Conservation (phyloP, 2,888 invertebrate species). For the Agonum fuliginosum region DNA sequence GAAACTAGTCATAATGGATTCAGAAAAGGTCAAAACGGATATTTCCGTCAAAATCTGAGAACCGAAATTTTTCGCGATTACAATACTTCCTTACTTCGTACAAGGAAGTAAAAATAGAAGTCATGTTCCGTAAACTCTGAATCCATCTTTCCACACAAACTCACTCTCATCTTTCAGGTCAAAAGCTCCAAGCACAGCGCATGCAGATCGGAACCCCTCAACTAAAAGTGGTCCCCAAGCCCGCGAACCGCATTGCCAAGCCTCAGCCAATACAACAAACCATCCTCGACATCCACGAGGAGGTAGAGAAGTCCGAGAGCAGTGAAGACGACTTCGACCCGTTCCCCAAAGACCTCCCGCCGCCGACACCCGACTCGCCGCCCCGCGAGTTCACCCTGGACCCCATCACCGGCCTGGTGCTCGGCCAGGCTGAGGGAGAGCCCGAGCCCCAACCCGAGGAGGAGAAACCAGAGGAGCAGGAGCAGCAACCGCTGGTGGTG, state of each 20-base stretch:
- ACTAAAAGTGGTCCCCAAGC: constrained; percentile 50
- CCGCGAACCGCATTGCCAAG: background rate
- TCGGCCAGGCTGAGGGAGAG: constrained; percentile 77
- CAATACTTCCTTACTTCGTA: too few relatives aligned
- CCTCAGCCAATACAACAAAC: background rate
- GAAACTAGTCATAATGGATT: too few relatives aligned
- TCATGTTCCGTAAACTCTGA: too few relatives aligned
- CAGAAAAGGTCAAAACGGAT: too few relatives aligned
- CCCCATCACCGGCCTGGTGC: constrained; percentile 78
- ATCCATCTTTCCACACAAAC: too few relatives aligned
- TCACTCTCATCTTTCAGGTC: background rate
- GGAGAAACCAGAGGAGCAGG: constrained; percentile 45
- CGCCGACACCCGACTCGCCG: constrained; percentile 78
- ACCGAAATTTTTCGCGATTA: too few relatives aligned
- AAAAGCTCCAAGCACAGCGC: constrained; percentile 38
- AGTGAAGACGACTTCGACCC: constrained; percentile 81
- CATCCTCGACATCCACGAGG: constrained; percentile 54
- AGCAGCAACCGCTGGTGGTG: background rate
- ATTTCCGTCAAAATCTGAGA: too few relatives aligned
- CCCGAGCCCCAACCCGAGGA: constrained; percentile 67
- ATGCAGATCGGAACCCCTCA: constrained; percentile 55
- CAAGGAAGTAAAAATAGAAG: too few relatives aligned
- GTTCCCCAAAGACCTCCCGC: constrained; percentile 76
- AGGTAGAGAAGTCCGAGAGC: constrained; percentile 72
- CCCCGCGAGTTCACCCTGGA: constrained; percentile 83